Evolutionary conservation across 2,113 vertebrate species (phyloP).

Genomic region (Rhinoptilus africanus): DNA sequence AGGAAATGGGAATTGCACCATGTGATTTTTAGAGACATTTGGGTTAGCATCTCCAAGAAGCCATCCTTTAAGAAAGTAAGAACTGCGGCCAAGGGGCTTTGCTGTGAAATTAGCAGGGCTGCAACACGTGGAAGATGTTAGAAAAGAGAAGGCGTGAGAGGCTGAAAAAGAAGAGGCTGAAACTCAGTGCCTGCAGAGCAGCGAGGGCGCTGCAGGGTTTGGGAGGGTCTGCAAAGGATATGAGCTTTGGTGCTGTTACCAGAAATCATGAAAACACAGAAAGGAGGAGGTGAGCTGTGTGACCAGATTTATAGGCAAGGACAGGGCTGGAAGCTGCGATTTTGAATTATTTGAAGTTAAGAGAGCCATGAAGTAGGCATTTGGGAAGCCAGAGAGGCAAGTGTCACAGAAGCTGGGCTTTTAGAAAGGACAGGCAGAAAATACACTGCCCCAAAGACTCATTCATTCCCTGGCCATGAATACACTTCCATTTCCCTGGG

Average conservation of each 20-base stretch:
- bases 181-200: background rate
- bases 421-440: background rate
- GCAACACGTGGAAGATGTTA: background rate
- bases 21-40: background rate
- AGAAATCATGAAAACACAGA: background rate
- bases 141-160: background rate
- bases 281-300: background rate
- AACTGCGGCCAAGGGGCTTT: background rate
- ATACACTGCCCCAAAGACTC: background rate
- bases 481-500: background rate
- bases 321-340: background rate
- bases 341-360: background rate
- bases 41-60: background rate
- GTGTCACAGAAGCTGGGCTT: background rate
- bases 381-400: background rate
- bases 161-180: background rate
- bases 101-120: background rate
- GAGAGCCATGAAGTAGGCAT: fast-evolving
- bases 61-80: background rate
- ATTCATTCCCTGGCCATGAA: background rate
- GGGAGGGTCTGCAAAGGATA: background rate
- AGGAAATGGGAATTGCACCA: background rate
- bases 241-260: background rate
- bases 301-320: background rate
- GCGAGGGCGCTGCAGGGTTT: background rate